Evolutionary conservation across 1,140 invertebrate species (phyloP).

Genomic region (Callitettix versicolor): DNA sequence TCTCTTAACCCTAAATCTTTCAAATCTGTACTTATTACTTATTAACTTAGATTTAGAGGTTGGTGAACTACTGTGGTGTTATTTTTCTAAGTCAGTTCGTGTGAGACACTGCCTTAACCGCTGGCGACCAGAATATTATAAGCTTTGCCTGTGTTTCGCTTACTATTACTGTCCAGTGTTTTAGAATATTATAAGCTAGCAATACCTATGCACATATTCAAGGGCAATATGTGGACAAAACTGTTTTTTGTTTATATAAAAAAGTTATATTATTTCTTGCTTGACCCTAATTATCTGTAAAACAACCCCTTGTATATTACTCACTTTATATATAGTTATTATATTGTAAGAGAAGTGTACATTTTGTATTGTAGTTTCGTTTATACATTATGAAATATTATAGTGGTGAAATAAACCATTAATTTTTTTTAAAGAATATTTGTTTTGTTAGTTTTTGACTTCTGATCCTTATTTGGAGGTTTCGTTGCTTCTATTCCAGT

Average conservation of each 20-base stretch:
- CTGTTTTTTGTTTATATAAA: not conserved
- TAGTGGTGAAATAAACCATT: constrained; percentile 20
- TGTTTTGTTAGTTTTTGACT: too few species aligned
- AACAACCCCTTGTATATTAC: constrained; percentile 16
- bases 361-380: constrained; percentile 21
- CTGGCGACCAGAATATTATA: not conserved
- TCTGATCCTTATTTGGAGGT: too few species aligned
- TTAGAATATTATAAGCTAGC: constrained; percentile 1
- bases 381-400: constrained; percentile 20
- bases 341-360: constrained; percentile 15
- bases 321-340: constrained; percentile 19
- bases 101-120: not conserved
- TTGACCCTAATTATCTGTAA: constrained; percentile 15
- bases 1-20: constrained; percentile 16
- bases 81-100: constrained; percentile 8
- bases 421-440: constrained; percentile 13
- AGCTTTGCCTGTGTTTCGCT: not conserved
- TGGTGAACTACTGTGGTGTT: too few species aligned
- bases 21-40: constrained; percentile 18
- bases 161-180: constrained; percentile 7
- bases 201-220: constrained; percentile 15
- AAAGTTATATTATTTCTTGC: constrained; percentile 15
- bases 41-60: constrained; percentile 1
- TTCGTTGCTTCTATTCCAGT: too few species aligned
- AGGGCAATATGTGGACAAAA: not conserved